phyloP scores from a whole-genome alignment of 2,888 invertebrate species.

The Sylvicola cinctus region DNA sequence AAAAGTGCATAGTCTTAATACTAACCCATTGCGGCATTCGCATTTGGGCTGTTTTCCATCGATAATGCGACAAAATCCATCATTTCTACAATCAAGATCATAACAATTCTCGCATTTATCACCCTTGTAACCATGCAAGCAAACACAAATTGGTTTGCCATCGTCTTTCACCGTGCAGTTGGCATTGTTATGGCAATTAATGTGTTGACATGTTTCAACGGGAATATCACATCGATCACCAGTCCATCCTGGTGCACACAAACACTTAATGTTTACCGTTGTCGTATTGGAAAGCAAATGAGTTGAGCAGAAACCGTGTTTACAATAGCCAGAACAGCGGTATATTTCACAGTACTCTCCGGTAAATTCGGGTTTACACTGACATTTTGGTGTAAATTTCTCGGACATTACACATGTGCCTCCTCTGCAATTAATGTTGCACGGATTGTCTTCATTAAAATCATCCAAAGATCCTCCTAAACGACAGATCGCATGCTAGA shows the following conservation, averaged over 20 bases:
- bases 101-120: slow-evolving; percentile 35
- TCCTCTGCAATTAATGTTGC: slow-evolving; percentile 35
- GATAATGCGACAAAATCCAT: slow-evolving; percentile 32
- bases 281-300: slow-evolving; percentile 13
- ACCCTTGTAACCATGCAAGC: slow-evolving; percentile 30
- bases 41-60: slow-evolving; percentile 27
- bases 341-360: slow-evolving; percentile 47
- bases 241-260: slow-evolving; percentile 40
- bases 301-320: slow-evolving; percentile 35
- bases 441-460: slow-evolving; percentile 15
- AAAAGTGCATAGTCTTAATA: slow-evolving; percentile 29
- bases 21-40: slow-evolving; percentile 34
- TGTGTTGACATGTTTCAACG: slow-evolving; percentile 12
- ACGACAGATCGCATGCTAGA: slow-evolving; percentile 17
- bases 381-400: slow-evolving; percentile 35
- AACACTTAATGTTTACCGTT: slow-evolving; percentile 25
- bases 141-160: slow-evolving; percentile 27
- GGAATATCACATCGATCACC: slow-evolving; percentile 40
- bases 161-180: slow-evolving; percentile 27
- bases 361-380: slow-evolving; percentile 39
- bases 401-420: slow-evolving; percentile 33
- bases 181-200: slow-evolving; percentile 39
- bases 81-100: slow-evolving; percentile 35
- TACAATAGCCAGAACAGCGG: slow-evolving; percentile 45
- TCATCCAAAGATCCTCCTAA: slow-evolving; percentile 13